Base-by-base conservation (phyloP, 2,888 invertebrate genomes). In the Acleris literana region DNA sequence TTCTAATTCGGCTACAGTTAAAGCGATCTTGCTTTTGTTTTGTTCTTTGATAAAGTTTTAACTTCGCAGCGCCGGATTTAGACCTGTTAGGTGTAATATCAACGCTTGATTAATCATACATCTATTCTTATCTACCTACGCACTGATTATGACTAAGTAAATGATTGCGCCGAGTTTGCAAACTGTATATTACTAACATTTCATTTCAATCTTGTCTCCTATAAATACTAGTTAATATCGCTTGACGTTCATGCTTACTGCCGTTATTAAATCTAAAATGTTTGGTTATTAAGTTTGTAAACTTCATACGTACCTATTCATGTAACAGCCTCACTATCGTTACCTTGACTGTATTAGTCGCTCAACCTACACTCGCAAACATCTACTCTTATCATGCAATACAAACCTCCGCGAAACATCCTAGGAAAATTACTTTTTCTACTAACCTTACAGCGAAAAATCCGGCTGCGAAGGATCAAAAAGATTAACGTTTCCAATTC, bases 401-500 rank as follows among this genome's bases (percentile, higher is more conserved):
- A 68, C 63, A 68, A 64, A 67, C 63, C 48, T 63, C 68, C 55
- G 59, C 64, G 48, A 39, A 33, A 69, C 71, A 69, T 64, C 67
- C 49, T 48, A 49, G 61, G 57, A 68, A 71, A 49, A 61, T 54
- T 61, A 55, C 11, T 61, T 72, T 70, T 74, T 67, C 13, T 72
- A 82, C 85, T 70, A 78, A 86, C 86, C 84, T 86, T 74, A 72
- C 66, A 68, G 57, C 69, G 69, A 69, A 76, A 80, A 81, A 81
- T 85, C 81, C 80, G 72, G 78, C 73, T 76, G 74, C 69, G 72
- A 70, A 70, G 75, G 71, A 77, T 74, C 76, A 80, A 77, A 70
- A 74, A 76, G 70, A 79, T 78, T 80, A 82, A 76, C 78, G 85
- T 86, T 88, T 83, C 87, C 84, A 89, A 87, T 83, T 85, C 83